Evolutionary conservation across 2,888 invertebrate genomes (phyloP).

Genomic region (Plutella xylostella): DNA sequence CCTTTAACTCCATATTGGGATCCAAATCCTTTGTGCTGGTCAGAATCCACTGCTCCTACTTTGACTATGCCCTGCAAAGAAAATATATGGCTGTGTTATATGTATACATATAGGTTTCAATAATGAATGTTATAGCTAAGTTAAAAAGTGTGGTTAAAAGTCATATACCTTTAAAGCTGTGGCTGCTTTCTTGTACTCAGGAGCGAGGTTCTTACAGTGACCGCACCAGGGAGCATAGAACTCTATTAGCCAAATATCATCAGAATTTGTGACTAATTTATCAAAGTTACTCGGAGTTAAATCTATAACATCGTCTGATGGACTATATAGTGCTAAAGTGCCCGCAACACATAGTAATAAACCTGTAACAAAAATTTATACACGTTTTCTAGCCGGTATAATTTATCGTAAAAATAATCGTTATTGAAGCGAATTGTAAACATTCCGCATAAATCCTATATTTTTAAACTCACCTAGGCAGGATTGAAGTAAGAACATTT

Average conservation of each 20-base stretch:
- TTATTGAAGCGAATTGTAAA: slow-evolving; percentile 12
- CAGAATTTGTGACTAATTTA: slow-evolving; percentile 81
- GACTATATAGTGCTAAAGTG: slow-evolving; percentile 71
- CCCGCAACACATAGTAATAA: slow-evolving; percentile 43
- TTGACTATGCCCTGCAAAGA: slow-evolving; percentile 85
- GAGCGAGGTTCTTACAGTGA: slow-evolving; percentile 88
- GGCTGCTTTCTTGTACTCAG: slow-evolving; percentile 95
- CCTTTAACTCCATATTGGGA: slow-evolving; percentile 86
- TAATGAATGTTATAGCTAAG: too few relatives aligned
- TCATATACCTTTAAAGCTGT: slow-evolving; percentile 83
- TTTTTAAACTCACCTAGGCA: slow-evolving; percentile 51
- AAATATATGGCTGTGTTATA: background rate
- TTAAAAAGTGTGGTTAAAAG: background rate
- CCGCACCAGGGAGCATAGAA: slow-evolving; percentile 98
- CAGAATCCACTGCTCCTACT: slow-evolving; percentile 95
- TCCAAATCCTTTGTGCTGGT: slow-evolving; percentile 85
- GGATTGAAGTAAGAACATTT: slow-evolving; percentile 37
- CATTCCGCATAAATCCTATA: slow-evolving; percentile 31
- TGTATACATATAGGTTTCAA: background rate
- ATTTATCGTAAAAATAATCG: too few relatives aligned
- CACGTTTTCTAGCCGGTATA: too few relatives aligned
- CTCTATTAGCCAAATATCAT: slow-evolving; percentile 95
- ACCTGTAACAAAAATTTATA: slow-evolving; percentile 27
- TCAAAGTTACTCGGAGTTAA: slow-evolving; percentile 92
- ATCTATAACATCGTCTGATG: slow-evolving; percentile 83